A percentile compares a stretch with the other conserved stretches of the same genome.
Evolutionary conservation across 2,888 invertebrate species (phyloP).

Genomic region (Ferrisia virgata): DNA sequence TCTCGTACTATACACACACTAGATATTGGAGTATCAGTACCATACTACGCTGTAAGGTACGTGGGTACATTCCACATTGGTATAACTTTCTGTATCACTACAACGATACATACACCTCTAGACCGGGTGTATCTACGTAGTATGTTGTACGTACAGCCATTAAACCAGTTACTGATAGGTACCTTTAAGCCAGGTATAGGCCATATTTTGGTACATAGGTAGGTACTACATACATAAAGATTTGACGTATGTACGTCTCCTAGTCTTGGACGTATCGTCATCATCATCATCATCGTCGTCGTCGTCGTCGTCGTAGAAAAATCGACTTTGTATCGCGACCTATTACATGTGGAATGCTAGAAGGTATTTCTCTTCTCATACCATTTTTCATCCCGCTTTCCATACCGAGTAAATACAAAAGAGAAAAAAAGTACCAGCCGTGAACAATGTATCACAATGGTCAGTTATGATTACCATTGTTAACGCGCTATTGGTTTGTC

Average conservation of each 20-base stretch:
- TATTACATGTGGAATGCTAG: slow-evolving; percentile 31
- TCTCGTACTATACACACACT: not conserved
- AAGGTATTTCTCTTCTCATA: slow-evolving; percentile 29
- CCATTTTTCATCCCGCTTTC: slow-evolving; percentile 11
- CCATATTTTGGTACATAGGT: not conserved
- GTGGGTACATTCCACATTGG: not conserved
- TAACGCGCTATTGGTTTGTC: slow-evolving; percentile 13
- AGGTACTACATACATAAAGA: no score
- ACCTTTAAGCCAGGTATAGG: not conserved
- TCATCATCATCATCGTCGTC: no score
- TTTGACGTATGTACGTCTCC: not conserved
- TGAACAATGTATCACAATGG: slow-evolving; percentile 24
- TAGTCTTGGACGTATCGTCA: no score
- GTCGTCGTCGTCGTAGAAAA: not conserved
- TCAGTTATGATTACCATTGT: slow-evolving; percentile 25
- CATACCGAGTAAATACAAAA: not conserved
- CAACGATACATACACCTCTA: no score
- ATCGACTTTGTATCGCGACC: slow-evolving; percentile 31
- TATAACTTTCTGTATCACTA: not conserved
- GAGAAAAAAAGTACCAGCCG: not conserved
- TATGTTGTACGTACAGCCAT: no score
- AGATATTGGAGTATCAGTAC: not conserved
- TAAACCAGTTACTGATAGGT: slow-evolving; percentile 4
- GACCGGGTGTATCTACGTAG: not conserved
- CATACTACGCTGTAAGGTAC: no score